These are phyloP conservation scores for Parauchenoglanis ngamensis DNA, from an alignment of 2,797 vertebrate genomes.

Conservation along the genomic window DNA sequence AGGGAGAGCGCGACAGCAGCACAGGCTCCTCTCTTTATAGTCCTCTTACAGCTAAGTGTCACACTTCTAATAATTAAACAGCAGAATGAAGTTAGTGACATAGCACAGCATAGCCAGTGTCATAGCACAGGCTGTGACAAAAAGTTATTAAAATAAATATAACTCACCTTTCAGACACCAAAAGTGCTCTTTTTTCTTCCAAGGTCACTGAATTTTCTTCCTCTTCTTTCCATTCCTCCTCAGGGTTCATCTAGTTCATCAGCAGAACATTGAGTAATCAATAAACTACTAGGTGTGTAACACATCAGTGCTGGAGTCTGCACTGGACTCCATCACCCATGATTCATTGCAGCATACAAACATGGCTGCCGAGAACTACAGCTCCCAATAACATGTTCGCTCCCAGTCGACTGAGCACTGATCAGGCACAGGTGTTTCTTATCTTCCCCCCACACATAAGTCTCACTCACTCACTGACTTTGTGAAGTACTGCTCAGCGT, in stretches of 20 bases:
- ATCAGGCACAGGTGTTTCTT: no score
- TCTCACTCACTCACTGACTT: no score
- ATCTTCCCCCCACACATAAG: no score
- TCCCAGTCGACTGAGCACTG: no score
- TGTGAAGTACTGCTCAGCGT: no score
- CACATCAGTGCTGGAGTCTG: no score
- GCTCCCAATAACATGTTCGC: no score
- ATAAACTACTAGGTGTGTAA: neutral
- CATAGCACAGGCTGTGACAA: neutral
- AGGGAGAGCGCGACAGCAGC: slow-evolving; percentile 18
- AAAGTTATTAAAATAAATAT: neutral
- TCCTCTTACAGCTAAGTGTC: neutral
- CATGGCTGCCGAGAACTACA: no score
- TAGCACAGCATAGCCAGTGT: no score
- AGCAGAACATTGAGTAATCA: neutral
- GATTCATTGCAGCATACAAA: no score
- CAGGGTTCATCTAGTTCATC: slow-evolving; percentile 20
- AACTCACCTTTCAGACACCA: neutral
- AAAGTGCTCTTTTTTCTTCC: neutral
- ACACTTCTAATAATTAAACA: slow-evolving; percentile 21
- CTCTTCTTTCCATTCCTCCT: slow-evolving; percentile 6
- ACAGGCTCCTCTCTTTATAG: slow-evolving; percentile 6
- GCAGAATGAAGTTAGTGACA: neutral
- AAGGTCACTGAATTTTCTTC: neutral
- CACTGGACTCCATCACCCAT: no score